phyloP scores from a whole-genome alignment of 1,140 invertebrate genomes.

The Sycobia sp. region DNA sequence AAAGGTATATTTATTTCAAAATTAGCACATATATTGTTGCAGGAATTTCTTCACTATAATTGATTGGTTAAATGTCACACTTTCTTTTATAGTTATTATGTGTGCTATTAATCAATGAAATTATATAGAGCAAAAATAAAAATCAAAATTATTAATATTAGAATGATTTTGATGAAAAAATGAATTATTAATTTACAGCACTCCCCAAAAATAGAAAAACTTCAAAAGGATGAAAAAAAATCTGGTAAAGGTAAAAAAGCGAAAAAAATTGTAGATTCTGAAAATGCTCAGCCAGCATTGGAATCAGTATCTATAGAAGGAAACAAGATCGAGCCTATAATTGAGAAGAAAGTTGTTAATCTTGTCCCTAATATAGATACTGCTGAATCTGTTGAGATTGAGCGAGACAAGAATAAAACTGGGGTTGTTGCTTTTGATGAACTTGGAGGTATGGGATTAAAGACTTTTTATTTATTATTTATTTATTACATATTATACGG shows the following conservation, averaged over 20 bases:
- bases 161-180: not conserved
- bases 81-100: no score
- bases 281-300: conserved; percentile 25
- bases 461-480: not conserved
- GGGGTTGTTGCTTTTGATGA: conserved; percentile 67
- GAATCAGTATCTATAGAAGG: no score
- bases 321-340: not conserved
- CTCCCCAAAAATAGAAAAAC: conserved; percentile 40
- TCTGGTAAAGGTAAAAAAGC: conserved; percentile 37
- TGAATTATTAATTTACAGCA: conserved; percentile 7
- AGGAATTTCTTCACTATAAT: no score
- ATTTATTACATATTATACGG: no score
- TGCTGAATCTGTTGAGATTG: conserved; percentile 38
- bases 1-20: conserved; percentile 46
- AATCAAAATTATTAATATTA: not conserved
- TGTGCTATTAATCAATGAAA: no score
- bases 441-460: conserved; percentile 66
- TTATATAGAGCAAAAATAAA: no score
- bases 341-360: conserved; percentile 26
- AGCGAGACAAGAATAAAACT: conserved; percentile 49
- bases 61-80: no score
- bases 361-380: conserved; percentile 29
- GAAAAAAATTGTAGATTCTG: conserved; percentile 61
- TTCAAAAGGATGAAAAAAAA: conserved; percentile 38
- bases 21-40: no score